Conservation (phyloP, 1,140 invertebrate species). For the Drosophila prosaltans region DNA sequence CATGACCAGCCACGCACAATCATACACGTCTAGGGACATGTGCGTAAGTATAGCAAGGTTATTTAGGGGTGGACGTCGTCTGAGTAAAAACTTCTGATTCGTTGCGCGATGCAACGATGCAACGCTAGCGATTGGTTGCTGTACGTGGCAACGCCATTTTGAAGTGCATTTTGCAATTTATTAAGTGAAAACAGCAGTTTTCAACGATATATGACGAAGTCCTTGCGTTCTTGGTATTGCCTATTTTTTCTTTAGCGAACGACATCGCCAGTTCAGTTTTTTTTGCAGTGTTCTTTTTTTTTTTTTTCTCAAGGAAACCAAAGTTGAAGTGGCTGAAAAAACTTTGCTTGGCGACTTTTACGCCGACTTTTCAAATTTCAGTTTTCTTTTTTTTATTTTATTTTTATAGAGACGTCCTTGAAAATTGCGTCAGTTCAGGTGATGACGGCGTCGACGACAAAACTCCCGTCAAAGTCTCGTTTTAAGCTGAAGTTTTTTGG, state of each 20-base stretch:
- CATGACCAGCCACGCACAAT: conserved; percentile 60
- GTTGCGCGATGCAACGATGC: conserved; percentile 69
- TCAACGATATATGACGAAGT: conserved; percentile 49
- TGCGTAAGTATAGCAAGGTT: conserved; percentile 31
- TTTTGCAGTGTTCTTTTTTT: conserved; percentile 42
- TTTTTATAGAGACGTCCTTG: conserved; percentile 80
- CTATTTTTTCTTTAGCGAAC: background rate
- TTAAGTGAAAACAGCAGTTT: conserved; percentile 41
- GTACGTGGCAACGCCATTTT: conserved; percentile 23
- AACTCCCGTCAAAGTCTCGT: conserved; percentile 58
- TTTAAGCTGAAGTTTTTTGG: conserved; percentile 40
- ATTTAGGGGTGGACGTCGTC: conserved; percentile 29
- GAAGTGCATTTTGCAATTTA: conserved; percentile 21
- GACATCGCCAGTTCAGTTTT: conserved; percentile 46
- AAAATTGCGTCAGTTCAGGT: conserved; percentile 63
- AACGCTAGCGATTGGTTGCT: conserved; percentile 60
- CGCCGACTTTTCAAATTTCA: conserved; percentile 38
- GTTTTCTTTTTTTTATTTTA: conserved; percentile 29
- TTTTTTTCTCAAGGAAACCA: background rate
- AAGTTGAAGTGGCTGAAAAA: conserved; percentile 48
- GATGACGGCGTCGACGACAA: conserved; percentile 19
- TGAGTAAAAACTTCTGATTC: conserved; percentile 55
- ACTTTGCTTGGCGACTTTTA: conserved; percentile 40
- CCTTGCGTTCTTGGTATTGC: conserved; percentile 10
- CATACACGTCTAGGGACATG: conserved; percentile 53